Base-by-base conservation (phyloP, 92 coral and sea anemone genomes). In the Epizoanthus rinbou region DNA sequence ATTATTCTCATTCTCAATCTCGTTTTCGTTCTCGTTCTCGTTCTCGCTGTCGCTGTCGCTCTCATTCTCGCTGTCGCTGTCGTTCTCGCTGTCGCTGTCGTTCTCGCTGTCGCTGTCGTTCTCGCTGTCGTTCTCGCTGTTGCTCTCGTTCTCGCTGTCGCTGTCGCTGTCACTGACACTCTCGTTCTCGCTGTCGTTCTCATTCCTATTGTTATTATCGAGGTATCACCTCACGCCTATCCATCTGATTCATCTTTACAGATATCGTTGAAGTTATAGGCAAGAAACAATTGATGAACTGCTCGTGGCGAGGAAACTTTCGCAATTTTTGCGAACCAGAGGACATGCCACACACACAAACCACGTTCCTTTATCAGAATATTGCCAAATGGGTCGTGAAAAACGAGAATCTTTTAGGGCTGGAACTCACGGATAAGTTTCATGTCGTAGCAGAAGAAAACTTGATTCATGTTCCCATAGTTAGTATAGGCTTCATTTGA, bases 401-500 rank as follows among this genome's bases (percentile, higher is more conserved):
- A 83, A 57, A 83, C 45, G 64, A 86, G n/a, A 69, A 79, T 14
- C 86, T 87, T 17, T 73, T 90, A 33, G 83, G 85, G 4, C 85
- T 86, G 37, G 52, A 86, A 25, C 76, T 90, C 17, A 82, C 87
- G 14, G 69, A 69, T 22, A 76, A 83, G 73, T 83, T 86, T 37
- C 58, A 69, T 17, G 37, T 45, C 28, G 60, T 86, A 13, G 88
- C 88, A 37, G 69, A 37, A 22, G 85, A 80, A 68, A 62, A 59
- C 37, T 69, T 64, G n/a, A 50, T 82, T 1, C 67, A 79, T 17
- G 80, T 83, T 22, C 93, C 93, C 1, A 37, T n/a, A 0, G 58
- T 86, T 23, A 82, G n/a, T 23, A 59, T 90, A 25, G 90, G 90
- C 8, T 83, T 75, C 37, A 86, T 89, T n/a, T 89, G 41, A 87